Evolutionary conservation across 2,797 vertebrate species (phyloP).

Genomic region (Syncerus caffer): DNA sequence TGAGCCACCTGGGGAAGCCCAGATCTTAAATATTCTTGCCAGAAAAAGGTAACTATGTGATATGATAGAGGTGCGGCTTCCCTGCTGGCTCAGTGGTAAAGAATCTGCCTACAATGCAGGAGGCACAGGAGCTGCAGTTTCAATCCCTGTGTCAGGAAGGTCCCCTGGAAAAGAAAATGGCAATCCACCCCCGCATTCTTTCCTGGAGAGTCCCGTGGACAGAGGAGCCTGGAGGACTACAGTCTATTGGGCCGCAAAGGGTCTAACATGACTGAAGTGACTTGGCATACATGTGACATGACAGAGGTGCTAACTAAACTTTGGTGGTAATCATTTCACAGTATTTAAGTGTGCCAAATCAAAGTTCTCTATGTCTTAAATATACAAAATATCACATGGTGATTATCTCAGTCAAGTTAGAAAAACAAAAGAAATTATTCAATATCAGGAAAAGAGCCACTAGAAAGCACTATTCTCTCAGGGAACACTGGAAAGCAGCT

Average conservation of each 20-base stretch:
- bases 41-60: not conserved
- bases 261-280: not conserved
- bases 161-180: not conserved
- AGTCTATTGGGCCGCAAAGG: accelerated
- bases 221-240: not conserved
- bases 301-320: not conserved
- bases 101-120: not conserved
- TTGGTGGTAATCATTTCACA: not conserved
- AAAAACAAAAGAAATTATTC: not conserved
- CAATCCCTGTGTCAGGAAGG: not conserved
- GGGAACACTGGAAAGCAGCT: not conserved
- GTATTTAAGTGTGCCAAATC: not conserved
- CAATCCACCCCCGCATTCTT: not conserved
- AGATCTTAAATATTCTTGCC: not conserved
- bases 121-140: not conserved
- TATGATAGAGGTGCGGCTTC: not conserved
- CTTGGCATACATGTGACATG: not conserved
- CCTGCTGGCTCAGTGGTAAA: not conserved
- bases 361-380: not conserved
- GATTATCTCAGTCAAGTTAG: not conserved
- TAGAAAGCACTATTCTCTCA: not conserved
- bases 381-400: not conserved
- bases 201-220: not conserved
- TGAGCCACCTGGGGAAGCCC: not conserved
- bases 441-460: not conserved